Base-by-base conservation (phyloP, 1,140 invertebrate genomes). In the Pseudomyrmex pallidus region DNA sequence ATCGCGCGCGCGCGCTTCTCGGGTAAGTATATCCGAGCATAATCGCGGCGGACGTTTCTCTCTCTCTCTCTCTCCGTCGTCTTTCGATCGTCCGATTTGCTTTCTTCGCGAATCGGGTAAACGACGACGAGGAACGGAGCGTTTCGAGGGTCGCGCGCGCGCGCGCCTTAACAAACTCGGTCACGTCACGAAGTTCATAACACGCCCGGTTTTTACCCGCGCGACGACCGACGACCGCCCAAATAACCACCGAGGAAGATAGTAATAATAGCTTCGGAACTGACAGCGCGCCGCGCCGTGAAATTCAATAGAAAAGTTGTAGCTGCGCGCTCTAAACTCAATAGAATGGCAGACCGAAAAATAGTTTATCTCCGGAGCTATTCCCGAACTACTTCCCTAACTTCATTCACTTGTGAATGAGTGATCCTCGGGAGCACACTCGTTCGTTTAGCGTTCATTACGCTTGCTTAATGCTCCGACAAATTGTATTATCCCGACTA, bases 291-390 rank as follows among this genome's bases (percentile, higher is more conserved):
- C 10, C 62, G 35, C 35, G 76, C 22, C 17, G 66, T 25, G 54
- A 80, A 80, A 80, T 80, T 72, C 46, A 72, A 80, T 80, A 72
- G 66, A 80, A 80, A 80, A 80, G 66, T 80, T 72, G 54, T 59
- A 48, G 74, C 20, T 48, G 54, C 17, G 54, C 17, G 12, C 48
- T 59, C 54, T 72, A 80, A 80, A 80, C 76, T 80, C 66, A 44
- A 72, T 80, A 80, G 66, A 61, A 59, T 72, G 54, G 20, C 66
- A 59, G 54, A 67, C 74, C 62, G 56, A 80, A 80, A 80, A 57
- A 70, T 80, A 80, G 22, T 72, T 80, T 61, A 80, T 80, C 76
- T 48, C 35, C 66, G 44, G n/a, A 70, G 76, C 76, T 80, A 80
- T 80, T 72, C 59, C 22, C n/a, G n/a, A 70, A 80, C 64, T 70